Conservation (phyloP, 1,140 invertebrate species). For the Saccostrea glomerata region DNA sequence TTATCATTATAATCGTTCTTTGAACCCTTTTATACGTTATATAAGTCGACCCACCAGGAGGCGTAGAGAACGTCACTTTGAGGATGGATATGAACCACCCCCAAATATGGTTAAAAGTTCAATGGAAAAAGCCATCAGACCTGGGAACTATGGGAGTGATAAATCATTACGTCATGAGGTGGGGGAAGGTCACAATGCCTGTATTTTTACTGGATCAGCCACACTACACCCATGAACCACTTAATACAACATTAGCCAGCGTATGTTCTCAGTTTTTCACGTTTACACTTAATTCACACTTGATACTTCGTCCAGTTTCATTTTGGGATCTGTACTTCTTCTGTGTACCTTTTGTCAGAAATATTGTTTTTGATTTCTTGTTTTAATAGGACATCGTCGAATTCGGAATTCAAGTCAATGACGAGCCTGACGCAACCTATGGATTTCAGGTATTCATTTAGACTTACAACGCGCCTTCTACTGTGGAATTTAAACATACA, state of each 20-base stretch:
- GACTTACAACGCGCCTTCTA: not conserved
- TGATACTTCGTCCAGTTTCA: too few relatives aligned
- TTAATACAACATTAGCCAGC: not conserved
- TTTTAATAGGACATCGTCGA: constrained; percentile 35
- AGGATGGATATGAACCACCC: constrained; percentile 36
- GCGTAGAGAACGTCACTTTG: constrained; percentile 46
- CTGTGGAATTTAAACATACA: not conserved
- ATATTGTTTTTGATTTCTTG: not conserved
- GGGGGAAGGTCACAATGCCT: constrained; percentile 37
- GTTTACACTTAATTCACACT: not conserved
- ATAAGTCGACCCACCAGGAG: constrained; percentile 46
- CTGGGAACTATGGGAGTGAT: constrained; percentile 38
- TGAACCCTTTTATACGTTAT: not conserved
- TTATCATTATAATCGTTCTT: not conserved
- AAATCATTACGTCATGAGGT: constrained; percentile 49
- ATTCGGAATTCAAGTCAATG: constrained; percentile 32
- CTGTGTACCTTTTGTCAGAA: too few relatives aligned
- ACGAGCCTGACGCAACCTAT: not conserved
- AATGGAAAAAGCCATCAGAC: constrained; percentile 44
- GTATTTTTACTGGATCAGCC: not conserved
- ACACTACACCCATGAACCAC: not conserved
- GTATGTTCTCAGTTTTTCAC: not conserved
- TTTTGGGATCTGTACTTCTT: too few relatives aligned
- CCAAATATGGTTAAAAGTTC: constrained; percentile 37
- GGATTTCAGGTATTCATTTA: constrained; percentile 29